These are phyloP conservation scores for Melinaea menophilus DNA, from an alignment of 2,888 invertebrate species.

Conservation along the genomic window DNA sequence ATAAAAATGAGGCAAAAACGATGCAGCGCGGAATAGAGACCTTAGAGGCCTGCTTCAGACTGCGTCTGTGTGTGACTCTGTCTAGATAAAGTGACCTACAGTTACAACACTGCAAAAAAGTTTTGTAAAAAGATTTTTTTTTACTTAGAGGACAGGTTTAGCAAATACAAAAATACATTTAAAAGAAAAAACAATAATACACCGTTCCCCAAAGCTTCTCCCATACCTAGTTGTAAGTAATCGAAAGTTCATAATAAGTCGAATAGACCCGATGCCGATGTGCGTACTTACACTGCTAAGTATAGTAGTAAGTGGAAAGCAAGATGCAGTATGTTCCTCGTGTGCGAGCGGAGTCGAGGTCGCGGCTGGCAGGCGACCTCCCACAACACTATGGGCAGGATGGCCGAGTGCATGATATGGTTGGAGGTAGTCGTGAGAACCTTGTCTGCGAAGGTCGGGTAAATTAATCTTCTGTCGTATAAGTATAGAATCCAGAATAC, in stretches of 20 bases:
- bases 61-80: too few species aligned
- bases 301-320: constrained; percentile 45
- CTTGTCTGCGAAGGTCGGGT: constrained; percentile 49
- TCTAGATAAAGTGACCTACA: too few species aligned
- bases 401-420: constrained; percentile 60
- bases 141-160: too few species aligned
- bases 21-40: too few species aligned
- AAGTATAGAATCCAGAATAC: constrained; percentile 58
- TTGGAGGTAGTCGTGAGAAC: constrained; percentile 48
- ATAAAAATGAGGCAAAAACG: too few species aligned
- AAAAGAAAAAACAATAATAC: too few species aligned
- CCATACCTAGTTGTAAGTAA: background rate
- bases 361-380: constrained; percentile 51
- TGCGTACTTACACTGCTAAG: constrained; percentile 53
- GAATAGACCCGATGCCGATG: constrained; percentile 17
- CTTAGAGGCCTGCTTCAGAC: too few species aligned
- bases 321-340: constrained; percentile 44
- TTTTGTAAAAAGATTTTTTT: too few species aligned
- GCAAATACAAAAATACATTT: too few species aligned
- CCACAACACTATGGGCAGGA: constrained; percentile 53
- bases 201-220: too few species aligned
- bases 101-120: too few species aligned
- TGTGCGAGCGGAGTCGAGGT: constrained; percentile 47
- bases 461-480: constrained; percentile 53
- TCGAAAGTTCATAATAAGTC: too few species aligned